phyloP scores from a whole-genome alignment of 2,888 invertebrate species.

The Hemaris fuciformis region DNA sequence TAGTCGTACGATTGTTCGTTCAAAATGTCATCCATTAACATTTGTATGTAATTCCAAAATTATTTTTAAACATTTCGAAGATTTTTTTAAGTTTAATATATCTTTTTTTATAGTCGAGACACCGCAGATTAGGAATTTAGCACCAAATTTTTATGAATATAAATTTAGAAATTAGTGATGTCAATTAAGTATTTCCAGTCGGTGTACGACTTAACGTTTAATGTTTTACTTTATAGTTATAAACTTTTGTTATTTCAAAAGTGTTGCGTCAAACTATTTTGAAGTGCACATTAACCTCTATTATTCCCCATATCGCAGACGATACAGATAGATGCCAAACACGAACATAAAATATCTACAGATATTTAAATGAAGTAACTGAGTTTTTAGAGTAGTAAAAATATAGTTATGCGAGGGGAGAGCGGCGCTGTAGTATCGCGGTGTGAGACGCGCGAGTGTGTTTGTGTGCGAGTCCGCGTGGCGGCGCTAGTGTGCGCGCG shows the following conservation, averaged over 20 bases:
- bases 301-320: neutral
- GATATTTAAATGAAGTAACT: too few species aligned
- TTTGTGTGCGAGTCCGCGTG: too few species aligned
- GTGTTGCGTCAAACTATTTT: neutral
- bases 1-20: slow-evolving; percentile 14
- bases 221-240: neutral
- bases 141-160: slow-evolving; percentile 33
- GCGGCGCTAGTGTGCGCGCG: slow-evolving; percentile 64
- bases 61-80: neutral
- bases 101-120: slow-evolving; percentile 14
- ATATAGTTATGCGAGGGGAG: too few species aligned
- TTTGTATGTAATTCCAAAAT: neutral
- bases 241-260: too few species aligned
- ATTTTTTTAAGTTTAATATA: neutral
- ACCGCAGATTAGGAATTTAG: slow-evolving; percentile 37
- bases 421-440: neutral
- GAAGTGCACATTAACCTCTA: neutral
- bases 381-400: too few species aligned
- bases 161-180: neutral
- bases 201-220: neutral
- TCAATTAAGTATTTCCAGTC: neutral
- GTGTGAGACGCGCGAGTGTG: too few species aligned
- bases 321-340: too few species aligned
- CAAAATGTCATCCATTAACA: neutral
- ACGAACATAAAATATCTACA: too few species aligned